A percentile compares a stretch with the other conserved stretches of the same genome.
These are phyloP conservation scores for Nephrocerus scutellatus DNA, from an alignment of 2,888 invertebrate species.

Conservation along the genomic window DNA sequence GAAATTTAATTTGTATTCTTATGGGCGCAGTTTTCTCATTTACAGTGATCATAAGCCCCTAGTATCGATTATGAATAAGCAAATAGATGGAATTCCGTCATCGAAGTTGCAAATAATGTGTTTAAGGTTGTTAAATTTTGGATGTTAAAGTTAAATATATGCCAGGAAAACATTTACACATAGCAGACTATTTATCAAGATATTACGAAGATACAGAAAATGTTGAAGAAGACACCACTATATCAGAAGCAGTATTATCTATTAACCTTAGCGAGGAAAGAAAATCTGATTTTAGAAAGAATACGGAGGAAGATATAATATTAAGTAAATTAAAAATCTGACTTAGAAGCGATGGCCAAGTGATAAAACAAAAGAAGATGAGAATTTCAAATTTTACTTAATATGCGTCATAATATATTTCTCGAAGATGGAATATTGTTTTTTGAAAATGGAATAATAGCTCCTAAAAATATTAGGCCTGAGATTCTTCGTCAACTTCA, in stretches of 20 bases:
- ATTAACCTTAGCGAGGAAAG: no score
- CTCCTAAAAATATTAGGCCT: constrained; percentile 17
- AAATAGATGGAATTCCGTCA: constrained; percentile 10
- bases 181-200: no score
- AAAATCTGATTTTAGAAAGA: no score
- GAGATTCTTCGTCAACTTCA: no score
- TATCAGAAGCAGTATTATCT: no score
- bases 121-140: constrained; percentile 9
- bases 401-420: constrained; percentile 3
- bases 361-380: constrained; percentile 12
- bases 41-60: no score
- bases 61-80: no score
- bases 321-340: constrained; percentile 5
- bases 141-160: no score
- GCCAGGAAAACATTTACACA: no score
- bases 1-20: constrained; percentile 8
- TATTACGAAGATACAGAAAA: constrained; percentile 6
- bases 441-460: constrained; percentile 14
- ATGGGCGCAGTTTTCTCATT: constrained; percentile 7
- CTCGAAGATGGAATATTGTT: no score
- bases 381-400: constrained; percentile 4
- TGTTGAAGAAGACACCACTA: no score
- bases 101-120: constrained; percentile 12
- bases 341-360: constrained; percentile 19
- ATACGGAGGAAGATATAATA: constrained; percentile 1